phyloP scores from a whole-genome alignment of 2,113 vertebrate species.

The Apodemus speciosus region DNA sequence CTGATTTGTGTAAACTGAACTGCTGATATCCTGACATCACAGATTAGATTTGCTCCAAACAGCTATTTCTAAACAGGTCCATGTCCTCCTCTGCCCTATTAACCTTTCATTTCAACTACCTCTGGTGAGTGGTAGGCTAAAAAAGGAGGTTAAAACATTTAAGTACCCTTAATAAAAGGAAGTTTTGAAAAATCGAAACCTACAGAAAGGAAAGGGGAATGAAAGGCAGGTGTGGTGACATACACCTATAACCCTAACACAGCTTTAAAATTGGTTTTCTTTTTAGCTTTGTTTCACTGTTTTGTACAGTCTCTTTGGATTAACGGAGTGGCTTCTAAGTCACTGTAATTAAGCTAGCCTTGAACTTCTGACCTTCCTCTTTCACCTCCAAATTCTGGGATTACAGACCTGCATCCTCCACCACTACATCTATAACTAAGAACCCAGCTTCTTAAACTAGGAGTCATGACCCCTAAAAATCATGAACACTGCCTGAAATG shows the following conservation, averaged over 20 bases:
- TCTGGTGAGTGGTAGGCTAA: too few relatives aligned
- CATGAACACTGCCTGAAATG: not conserved
- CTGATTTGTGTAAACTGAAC: too few relatives aligned
- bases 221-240: not conserved
- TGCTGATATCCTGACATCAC: too few relatives aligned
- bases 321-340: not conserved
- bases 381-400: not conserved
- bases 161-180: too few relatives aligned
- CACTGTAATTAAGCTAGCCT: not conserved
- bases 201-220: not conserved
- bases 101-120: too few relatives aligned
- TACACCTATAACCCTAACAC: not conserved
- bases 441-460: not conserved
- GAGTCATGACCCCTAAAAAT: not conserved
- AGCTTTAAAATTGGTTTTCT: not conserved
- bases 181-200: too few relatives aligned
- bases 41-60: too few relatives aligned
- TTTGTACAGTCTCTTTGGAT: not conserved
- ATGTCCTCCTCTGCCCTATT: too few relatives aligned
- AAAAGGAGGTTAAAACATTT: too few relatives aligned
- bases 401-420: not conserved
- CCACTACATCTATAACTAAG: not conserved
- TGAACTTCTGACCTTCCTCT: not conserved
- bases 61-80: too few relatives aligned
- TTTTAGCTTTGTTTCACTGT: not conserved